These are phyloP conservation scores for Tricholauxania praeusta DNA, from an alignment of 2,888 invertebrate genomes.

Conservation along the genomic window DNA sequence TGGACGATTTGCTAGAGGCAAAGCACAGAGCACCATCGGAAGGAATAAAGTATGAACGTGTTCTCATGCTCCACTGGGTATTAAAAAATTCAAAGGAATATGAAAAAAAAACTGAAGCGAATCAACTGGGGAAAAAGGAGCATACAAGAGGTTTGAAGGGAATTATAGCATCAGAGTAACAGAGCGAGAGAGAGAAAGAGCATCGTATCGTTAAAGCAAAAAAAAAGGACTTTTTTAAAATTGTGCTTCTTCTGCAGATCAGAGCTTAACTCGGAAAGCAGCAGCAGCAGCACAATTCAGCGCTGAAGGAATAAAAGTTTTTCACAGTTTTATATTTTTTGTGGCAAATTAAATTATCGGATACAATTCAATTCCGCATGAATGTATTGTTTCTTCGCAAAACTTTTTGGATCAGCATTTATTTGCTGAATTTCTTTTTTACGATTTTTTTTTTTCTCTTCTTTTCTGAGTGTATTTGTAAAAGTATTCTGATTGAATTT, in stretches of 20 bases:
- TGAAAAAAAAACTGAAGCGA: conserved; percentile 22
- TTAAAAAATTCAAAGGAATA: conserved; percentile 38
- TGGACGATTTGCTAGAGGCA: conserved; percentile 2
- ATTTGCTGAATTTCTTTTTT: conserved; percentile 33
- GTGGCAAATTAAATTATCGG: conserved; percentile 46
- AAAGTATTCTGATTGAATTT: conserved; percentile 66
- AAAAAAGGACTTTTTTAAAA: conserved; percentile 19
- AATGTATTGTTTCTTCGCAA: conserved; percentile 43
- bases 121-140: conserved; percentile 1
- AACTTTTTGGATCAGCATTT: conserved; percentile 45
- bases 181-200: conserved; percentile 3
- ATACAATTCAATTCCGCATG: conserved; percentile 44
- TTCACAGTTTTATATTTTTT: conserved; percentile 40
- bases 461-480: conserved; percentile 54
- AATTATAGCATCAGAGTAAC: conserved; percentile 16
- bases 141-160: conserved; percentile 13
- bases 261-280: not conserved
- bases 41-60: conserved; percentile 52
- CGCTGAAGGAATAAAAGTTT: conserved; percentile 32
- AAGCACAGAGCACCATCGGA: conserved; percentile 35
- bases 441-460: conserved; percentile 21
- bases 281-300: conserved; percentile 1
- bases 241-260: conserved; percentile 13
- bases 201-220: conserved; percentile 13
- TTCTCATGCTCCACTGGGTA: conserved; percentile 49